Conservation (phyloP, 92 coral and sea anemone genomes). For the Galaxea fascicularis region DNA sequence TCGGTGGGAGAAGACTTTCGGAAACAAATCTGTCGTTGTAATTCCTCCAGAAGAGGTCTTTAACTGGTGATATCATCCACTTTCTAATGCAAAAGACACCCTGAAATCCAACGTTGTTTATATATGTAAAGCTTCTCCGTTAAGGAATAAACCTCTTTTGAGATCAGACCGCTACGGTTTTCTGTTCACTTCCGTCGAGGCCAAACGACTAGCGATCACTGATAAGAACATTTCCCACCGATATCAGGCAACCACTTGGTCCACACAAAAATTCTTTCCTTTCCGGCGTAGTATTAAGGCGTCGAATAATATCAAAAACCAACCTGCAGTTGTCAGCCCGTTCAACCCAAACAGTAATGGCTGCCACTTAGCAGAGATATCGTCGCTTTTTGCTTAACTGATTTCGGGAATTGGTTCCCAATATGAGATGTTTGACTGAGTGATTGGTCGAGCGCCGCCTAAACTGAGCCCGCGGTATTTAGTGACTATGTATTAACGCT, state of each 20-base stretch:
- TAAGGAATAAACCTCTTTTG: neutral
- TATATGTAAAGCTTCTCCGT: slow-evolving; percentile 12
- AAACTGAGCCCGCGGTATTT: slow-evolving; percentile 48
- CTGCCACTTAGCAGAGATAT: slow-evolving; percentile 42
- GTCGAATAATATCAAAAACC: slow-evolving; percentile 8
- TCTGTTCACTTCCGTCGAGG: slow-evolving; percentile 4
- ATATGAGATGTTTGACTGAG: slow-evolving; percentile 29
- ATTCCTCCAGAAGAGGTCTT: slow-evolving; percentile 40
- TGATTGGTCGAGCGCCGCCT: slow-evolving; percentile 51
- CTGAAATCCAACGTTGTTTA: slow-evolving; percentile 11
- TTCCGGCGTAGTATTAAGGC: neutral
- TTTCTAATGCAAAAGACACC: neutral
- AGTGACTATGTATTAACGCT: slow-evolving; percentile 26
- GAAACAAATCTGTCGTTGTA: slow-evolving; percentile 16
- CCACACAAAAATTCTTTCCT: slow-evolving; percentile 16
- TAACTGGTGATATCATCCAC: slow-evolving; percentile 7
- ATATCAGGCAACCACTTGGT: slow-evolving; percentile 47
- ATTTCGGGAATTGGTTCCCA: slow-evolving; percentile 26
- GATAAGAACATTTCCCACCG: slow-evolving; percentile 44
- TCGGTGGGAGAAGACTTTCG: slow-evolving; percentile 57
- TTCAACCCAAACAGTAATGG: slow-evolving; percentile 41
- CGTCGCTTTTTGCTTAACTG: slow-evolving; percentile 43
- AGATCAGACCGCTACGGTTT: slow-evolving; percentile 10
- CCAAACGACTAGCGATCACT: neutral
- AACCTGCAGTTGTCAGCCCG: slow-evolving; percentile 58